phyloP scores from a whole-genome alignment of 2,113 vertebrate genomes.

The Neogale vison region DNA sequence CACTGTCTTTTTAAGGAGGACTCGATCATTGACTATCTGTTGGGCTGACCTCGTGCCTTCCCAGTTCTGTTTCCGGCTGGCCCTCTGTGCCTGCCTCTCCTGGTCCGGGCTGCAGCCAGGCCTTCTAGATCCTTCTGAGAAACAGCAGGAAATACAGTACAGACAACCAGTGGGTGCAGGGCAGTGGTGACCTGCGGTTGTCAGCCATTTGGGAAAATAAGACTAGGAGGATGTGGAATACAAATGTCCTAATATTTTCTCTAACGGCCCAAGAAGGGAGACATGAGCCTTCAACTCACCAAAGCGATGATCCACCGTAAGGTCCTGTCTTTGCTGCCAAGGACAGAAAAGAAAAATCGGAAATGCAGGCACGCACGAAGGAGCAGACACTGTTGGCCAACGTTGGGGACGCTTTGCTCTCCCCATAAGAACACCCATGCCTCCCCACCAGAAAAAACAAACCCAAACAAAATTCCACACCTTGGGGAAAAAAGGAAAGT shows the following conservation, averaged over 20 bases:
- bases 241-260: neutral
- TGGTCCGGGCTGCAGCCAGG: fast-evolving
- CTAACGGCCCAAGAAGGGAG: neutral
- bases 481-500: no score
- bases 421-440: neutral
- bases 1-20: neutral
- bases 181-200: fast-evolving
- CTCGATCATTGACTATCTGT: fast-evolving
- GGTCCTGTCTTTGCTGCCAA: neutral
- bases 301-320: neutral
- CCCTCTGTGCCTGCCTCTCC: fast-evolving
- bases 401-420: no score
- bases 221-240: no score
- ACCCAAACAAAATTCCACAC: neutral
- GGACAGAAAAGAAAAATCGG: no score
- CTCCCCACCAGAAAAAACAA: neutral
- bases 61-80: no score
- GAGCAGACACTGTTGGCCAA: neutral
- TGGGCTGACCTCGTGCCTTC: fast-evolving
- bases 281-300: neutral
- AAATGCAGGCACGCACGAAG: neutral
- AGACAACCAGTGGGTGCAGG: neutral
- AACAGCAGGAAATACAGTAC: fast-evolving
- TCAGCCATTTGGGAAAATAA: neutral
- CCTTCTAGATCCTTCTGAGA: neutral